phyloP scores from a whole-genome alignment of 1,140 invertebrate species.

The Pissodes strobi region DNA sequence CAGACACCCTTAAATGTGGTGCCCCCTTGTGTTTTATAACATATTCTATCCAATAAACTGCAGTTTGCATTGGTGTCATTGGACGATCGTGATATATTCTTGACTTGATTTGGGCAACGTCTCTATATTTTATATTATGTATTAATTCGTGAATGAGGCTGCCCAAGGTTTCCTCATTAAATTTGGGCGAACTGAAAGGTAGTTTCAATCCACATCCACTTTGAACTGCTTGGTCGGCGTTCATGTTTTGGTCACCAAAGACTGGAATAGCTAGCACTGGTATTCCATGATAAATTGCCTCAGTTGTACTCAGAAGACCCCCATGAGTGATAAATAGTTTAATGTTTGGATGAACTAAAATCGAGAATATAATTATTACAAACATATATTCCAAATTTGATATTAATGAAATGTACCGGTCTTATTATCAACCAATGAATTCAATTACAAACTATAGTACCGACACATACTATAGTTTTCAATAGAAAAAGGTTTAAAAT shows the following conservation, averaged over 20 bases:
- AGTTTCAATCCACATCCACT: conserved; percentile 1
- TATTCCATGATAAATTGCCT: conserved; percentile 58
- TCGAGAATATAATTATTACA: too few relatives aligned
- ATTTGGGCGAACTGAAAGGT: not conserved
- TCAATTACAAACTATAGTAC: too few relatives aligned
- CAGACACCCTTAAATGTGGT: conserved; percentile 12
- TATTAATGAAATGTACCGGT: too few relatives aligned
- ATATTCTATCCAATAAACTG: conserved; percentile 31
- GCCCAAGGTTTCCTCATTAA: not conserved
- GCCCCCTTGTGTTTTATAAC: conserved; percentile 18
- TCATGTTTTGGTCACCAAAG: conserved; percentile 40
- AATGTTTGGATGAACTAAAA: conserved; percentile 30
- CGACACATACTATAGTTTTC: too few relatives aligned
- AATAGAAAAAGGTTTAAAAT: too few relatives aligned
- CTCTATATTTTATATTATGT: not conserved
- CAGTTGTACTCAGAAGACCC: conserved; percentile 45
- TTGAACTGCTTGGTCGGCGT: conserved; percentile 26
- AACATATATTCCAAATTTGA: too few relatives aligned
- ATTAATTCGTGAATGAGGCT: not conserved
- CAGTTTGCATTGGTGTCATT: conserved; percentile 22
- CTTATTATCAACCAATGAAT: too few relatives aligned
- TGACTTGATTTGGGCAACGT: not conserved
- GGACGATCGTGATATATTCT: conserved; percentile 11
- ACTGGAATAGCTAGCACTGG: conserved; percentile 57
- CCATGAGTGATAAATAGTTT: conserved; percentile 42